These are phyloP conservation scores for Poecile atricapillus DNA, from an alignment of 2,113 vertebrate genomes.

Conservation along the genomic window DNA sequence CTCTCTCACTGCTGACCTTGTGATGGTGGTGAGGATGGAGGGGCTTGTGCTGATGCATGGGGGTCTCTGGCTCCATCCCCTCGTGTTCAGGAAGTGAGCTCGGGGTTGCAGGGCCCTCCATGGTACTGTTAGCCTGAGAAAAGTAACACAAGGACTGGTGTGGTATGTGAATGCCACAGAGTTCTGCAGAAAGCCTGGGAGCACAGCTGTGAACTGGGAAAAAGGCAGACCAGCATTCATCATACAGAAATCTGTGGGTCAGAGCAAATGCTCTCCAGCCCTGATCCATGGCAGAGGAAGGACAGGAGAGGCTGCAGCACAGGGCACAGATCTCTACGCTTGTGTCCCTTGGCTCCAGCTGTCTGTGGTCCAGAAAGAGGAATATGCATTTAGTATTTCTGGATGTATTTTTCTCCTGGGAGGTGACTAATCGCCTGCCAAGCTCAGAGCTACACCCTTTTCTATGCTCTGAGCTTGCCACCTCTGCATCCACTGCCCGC, in stretches of 20 bases:
- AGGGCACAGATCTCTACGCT: neutral
- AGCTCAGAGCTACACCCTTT: neutral
- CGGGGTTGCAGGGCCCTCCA: neutral
- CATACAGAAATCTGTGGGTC: neutral
- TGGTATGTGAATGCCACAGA: neutral
- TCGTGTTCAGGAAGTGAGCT: neutral
- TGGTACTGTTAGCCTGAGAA: conserved; percentile 31
- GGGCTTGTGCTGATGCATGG: neutral
- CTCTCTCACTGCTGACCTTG: neutral
- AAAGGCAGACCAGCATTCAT: neutral
- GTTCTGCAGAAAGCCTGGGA: neutral
- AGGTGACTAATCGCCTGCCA: neutral
- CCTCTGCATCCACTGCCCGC: neutral
- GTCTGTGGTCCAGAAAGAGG: neutral
- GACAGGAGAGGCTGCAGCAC: neutral
- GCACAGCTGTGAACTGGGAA: neutral
- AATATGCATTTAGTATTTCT: neutral
- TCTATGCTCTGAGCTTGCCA: neutral
- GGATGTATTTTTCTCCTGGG: neutral
- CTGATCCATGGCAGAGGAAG: neutral
- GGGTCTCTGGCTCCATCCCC: neutral
- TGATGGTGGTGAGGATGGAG: neutral
- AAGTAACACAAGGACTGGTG: neutral
- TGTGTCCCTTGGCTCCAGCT: neutral
- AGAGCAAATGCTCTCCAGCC: neutral